Conservation (phyloP, 1,140 invertebrate genomes). For the Coelopa frigida region DNA sequence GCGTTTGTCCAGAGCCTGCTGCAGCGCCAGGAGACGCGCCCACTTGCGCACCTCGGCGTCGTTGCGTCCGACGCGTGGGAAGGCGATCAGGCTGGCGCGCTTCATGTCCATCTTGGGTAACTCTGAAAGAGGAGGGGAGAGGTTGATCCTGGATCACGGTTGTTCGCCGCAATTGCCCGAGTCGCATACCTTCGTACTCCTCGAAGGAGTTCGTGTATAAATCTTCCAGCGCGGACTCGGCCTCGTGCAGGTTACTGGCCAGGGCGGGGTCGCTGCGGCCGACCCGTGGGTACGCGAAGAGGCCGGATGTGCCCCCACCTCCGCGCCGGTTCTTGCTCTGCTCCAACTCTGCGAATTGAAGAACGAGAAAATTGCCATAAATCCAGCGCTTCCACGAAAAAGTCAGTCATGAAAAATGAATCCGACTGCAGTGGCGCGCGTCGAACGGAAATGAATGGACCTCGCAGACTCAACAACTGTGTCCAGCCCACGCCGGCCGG, state of each 20-base stretch:
- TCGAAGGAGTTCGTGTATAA: conserved; percentile 26
- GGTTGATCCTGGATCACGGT: too few species aligned
- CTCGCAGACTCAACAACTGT: too few species aligned
- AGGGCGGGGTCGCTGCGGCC: conserved; percentile 47
- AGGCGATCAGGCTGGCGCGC: conserved; percentile 48
- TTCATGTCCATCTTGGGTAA: conserved; percentile 34
- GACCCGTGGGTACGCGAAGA: conserved; percentile 52
- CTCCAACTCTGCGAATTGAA: conserved; percentile 20
- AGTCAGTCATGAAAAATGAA: too few species aligned
- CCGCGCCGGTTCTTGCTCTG: conserved; percentile 31
- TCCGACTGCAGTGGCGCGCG: too few species aligned
- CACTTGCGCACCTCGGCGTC: conserved; percentile 40
- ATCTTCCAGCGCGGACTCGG: conserved; percentile 16
- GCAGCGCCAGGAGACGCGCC: conserved; percentile 34
- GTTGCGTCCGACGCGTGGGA: conserved; percentile 50
- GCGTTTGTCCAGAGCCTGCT: conserved; percentile 37
- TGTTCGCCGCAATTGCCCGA: too few species aligned
- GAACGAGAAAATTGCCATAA: conserved; percentile 2
- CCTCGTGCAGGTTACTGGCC: conserved; percentile 29
- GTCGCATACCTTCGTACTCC: conserved; percentile 34
- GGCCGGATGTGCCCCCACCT: conserved; percentile 45
- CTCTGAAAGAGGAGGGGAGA: conserved; percentile 20
- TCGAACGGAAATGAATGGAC: too few species aligned
- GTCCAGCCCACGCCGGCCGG: too few species aligned
- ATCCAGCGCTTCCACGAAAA: too few species aligned